phyloP scores from a whole-genome alignment of 2,113 vertebrate species.

The Picathartes gymnocephalus region DNA sequence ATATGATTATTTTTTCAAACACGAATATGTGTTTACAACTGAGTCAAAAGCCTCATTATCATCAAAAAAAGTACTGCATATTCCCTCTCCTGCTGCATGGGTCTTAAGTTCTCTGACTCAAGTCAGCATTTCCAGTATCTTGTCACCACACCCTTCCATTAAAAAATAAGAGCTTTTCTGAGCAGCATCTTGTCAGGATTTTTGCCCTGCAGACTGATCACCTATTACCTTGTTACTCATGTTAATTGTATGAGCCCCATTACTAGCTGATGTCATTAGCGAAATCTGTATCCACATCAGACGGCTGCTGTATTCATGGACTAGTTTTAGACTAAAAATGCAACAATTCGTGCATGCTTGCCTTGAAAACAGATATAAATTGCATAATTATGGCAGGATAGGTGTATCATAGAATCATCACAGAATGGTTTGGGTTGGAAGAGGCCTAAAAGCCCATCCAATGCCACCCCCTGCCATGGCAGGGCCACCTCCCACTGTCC shows the following conservation, averaged over 20 bases:
- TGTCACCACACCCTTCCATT: neutral
- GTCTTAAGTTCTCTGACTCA: neutral
- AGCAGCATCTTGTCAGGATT: neutral
- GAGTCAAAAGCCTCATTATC: neutral
- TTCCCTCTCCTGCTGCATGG: neutral
- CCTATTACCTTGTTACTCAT: neutral
- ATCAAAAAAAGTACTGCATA: neutral
- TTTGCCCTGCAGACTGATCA: neutral
- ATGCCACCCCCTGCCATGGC: too few relatives aligned
- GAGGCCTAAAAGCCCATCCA: neutral
- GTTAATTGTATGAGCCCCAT: neutral
- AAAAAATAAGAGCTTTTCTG: neutral
- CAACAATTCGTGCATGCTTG: neutral
- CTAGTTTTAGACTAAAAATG: neutral
- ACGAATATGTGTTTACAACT: neutral
- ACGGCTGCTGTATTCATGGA: neutral
- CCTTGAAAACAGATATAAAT: neutral
- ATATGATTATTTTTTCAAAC: neutral
- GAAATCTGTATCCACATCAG: neutral
- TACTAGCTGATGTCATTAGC: neutral
- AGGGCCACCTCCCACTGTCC: neutral
- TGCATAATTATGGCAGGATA: neutral
- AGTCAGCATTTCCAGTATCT: neutral
- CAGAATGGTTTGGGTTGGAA: neutral
- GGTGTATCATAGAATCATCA: neutral